A percentile compares a stretch with the other conserved stretches of the same genome.
phyloP scores from a whole-genome alignment of 2,113 vertebrate genomes.

The Etheostoma cragini region DNA sequence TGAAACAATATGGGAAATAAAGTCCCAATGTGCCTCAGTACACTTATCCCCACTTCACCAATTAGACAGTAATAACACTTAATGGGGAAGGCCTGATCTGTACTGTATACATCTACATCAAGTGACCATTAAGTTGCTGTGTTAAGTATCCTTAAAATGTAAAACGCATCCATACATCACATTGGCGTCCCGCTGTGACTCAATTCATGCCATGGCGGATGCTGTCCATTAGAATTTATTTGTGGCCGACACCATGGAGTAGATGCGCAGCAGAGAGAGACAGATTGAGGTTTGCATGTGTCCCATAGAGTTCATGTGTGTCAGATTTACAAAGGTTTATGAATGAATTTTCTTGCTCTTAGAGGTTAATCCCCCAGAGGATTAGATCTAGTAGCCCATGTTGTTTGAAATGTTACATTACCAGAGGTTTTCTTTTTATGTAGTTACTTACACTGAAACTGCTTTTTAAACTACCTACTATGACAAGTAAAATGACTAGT shows the following conservation, averaged over 20 bases:
- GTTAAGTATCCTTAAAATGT: slow-evolving; percentile 13
- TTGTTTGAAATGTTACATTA: slow-evolving; percentile 49
- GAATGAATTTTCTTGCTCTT: slow-evolving; percentile 73
- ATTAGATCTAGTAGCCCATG: slow-evolving; percentile 59
- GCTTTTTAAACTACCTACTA: slow-evolving; percentile 8
- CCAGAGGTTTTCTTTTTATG: slow-evolving; percentile 14
- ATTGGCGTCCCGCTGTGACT: neutral
- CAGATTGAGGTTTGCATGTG: slow-evolving; percentile 74
- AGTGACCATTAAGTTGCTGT: slow-evolving; percentile 21
- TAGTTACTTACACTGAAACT: slow-evolving; percentile 18
- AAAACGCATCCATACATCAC: neutral
- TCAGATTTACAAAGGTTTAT: slow-evolving; percentile 76
- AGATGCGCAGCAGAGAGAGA: slow-evolving; percentile 38
- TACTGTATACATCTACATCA: neutral
- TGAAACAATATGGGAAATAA: slow-evolving; percentile 51
- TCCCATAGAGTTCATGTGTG: slow-evolving; percentile 66
- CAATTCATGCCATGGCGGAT: slow-evolving; percentile 8
- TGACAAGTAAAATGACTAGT: neutral
- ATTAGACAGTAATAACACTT: slow-evolving; percentile 27
- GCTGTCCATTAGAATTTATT: slow-evolving; percentile 9
- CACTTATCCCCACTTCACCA: slow-evolving; percentile 27
- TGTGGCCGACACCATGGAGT: slow-evolving; percentile 13
- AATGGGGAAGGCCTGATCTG: slow-evolving; percentile 11
- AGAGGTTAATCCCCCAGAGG: slow-evolving; percentile 73
- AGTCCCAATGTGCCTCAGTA: slow-evolving; percentile 17